Conservation (phyloP, 2,888 invertebrate species). For the Drosophila macrospina region DNA sequence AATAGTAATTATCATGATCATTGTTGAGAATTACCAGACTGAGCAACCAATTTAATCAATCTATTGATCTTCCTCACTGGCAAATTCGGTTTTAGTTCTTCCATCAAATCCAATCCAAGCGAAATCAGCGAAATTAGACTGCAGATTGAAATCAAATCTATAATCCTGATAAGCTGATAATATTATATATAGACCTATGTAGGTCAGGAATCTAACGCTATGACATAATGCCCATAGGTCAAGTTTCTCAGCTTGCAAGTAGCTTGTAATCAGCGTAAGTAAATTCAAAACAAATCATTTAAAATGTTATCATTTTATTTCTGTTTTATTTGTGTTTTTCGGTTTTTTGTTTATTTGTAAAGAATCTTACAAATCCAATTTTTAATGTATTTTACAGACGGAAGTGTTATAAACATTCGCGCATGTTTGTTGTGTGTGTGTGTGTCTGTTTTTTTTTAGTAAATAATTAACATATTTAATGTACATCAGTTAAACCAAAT, state of each 20-base stretch:
- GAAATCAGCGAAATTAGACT: background rate
- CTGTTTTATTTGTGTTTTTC: conserved; percentile 67
- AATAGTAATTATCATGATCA: too few species aligned
- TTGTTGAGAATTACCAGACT: too few species aligned
- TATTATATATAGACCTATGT: background rate
- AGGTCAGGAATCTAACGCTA: background rate
- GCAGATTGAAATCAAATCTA: background rate
- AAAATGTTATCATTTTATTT: conserved; percentile 62
- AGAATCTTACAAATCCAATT: conserved; percentile 72
- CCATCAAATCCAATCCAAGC: background rate
- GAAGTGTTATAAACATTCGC: conserved; percentile 59
- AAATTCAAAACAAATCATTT: background rate
- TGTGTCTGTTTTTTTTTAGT: conserved; percentile 53
- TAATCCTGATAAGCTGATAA: background rate
- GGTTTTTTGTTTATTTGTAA: conserved; percentile 64
- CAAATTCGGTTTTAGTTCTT: background rate
- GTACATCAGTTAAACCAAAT: conserved; percentile 77
- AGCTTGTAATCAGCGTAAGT: background rate
- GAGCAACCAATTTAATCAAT: background rate
- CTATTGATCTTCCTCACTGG: background rate
- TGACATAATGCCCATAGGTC: background rate
- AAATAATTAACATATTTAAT: conserved; percentile 77
- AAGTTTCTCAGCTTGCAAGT: background rate
- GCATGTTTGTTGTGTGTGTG: conserved; percentile 42
- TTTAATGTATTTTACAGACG: conserved; percentile 74